Percentiles rank a stretch among this genome's conserved stretches.
These are phyloP conservation scores for Drosophila silvestris DNA, from an alignment of 2,888 invertebrate species.

Conservation along the genomic window DNA sequence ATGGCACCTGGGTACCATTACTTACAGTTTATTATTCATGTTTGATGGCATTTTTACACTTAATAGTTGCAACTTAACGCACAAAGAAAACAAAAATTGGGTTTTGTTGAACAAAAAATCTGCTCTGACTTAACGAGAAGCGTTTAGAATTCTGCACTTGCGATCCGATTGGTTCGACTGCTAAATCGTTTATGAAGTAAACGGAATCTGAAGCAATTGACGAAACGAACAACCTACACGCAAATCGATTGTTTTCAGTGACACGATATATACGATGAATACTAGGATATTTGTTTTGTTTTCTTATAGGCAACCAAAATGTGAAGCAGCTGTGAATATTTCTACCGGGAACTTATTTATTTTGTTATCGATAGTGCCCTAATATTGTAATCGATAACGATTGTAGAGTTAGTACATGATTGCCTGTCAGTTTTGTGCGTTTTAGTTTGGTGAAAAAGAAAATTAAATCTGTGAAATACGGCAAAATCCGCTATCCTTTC, in stretches of 20 bases:
- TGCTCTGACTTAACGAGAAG: slow-evolving; percentile 36
- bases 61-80: slow-evolving; percentile 82
- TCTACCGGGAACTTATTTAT: not conserved
- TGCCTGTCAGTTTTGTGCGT: slow-evolving; percentile 55
- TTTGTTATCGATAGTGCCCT: slow-evolving; percentile 25
- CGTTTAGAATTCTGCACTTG: slow-evolving; percentile 49
- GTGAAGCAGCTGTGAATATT: not conserved
- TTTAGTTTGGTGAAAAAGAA: slow-evolving; percentile 34
- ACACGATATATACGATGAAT: slow-evolving; percentile 5
- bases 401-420: slow-evolving; percentile 20
- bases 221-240: slow-evolving; percentile 16
- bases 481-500: slow-evolving; percentile 58
- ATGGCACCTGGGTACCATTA: slow-evolving; percentile 70
- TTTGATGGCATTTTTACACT: slow-evolving; percentile 84
- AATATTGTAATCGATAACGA: slow-evolving; percentile 16
- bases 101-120: slow-evolving; percentile 42
- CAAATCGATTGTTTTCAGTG: slow-evolving; percentile 4
- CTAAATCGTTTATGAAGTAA: slow-evolving; percentile 44
- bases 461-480: slow-evolving; percentile 67
- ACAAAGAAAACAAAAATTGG: slow-evolving; percentile 67
- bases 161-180: slow-evolving; percentile 53
- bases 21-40: slow-evolving; percentile 86
- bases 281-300: not conserved
- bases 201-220: slow-evolving; percentile 15
- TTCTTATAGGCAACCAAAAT: not conserved